Evolutionary conservation across 2,797 vertebrate species (phyloP).

Genomic region (Rhinichthys osculus): DNA sequence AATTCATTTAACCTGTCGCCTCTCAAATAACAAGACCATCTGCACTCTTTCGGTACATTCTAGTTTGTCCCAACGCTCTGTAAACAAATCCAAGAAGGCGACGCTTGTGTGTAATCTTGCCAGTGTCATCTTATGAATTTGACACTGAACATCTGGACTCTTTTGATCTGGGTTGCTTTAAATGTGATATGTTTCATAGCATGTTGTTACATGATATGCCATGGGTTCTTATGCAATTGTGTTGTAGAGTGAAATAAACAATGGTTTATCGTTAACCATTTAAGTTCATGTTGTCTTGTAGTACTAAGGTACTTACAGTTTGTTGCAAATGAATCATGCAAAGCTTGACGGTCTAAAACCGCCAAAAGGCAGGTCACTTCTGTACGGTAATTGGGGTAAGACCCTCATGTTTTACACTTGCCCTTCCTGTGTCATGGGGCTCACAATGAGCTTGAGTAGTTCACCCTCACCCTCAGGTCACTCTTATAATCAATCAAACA

Average conservation of each 20-base stretch:
- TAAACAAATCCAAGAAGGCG: slow-evolving; percentile 52
- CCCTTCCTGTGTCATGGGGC: slow-evolving; percentile 40
- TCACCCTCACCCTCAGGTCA: slow-evolving; percentile 46
- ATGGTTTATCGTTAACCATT: background rate
- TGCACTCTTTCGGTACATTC: slow-evolving; percentile 54
- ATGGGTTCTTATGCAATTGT: background rate
- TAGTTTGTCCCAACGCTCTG: slow-evolving; percentile 48
- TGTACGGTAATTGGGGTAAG: slow-evolving; percentile 6
- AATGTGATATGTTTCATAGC: background rate
- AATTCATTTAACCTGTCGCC: slow-evolving; percentile 56
- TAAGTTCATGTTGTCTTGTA: background rate
- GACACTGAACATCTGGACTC: slow-evolving; percentile 22
- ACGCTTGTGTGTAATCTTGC: slow-evolving; percentile 18
- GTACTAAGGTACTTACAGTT: background rate
- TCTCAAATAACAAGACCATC: slow-evolving; percentile 61
- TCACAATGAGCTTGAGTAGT: slow-evolving; percentile 44
- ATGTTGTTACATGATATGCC: background rate
- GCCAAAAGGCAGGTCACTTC: slow-evolving; percentile 33
- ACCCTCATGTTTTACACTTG: slow-evolving; percentile 45
- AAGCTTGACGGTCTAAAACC: background rate
- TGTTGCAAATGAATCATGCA: background rate
- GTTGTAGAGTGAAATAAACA: background rate
- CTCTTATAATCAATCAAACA: slow-evolving; percentile 46
- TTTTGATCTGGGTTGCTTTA: background rate
- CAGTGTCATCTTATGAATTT: slow-evolving; percentile 35